Conservation (phyloP, 1,140 invertebrate genomes). For the Telenomus remus region DNA sequence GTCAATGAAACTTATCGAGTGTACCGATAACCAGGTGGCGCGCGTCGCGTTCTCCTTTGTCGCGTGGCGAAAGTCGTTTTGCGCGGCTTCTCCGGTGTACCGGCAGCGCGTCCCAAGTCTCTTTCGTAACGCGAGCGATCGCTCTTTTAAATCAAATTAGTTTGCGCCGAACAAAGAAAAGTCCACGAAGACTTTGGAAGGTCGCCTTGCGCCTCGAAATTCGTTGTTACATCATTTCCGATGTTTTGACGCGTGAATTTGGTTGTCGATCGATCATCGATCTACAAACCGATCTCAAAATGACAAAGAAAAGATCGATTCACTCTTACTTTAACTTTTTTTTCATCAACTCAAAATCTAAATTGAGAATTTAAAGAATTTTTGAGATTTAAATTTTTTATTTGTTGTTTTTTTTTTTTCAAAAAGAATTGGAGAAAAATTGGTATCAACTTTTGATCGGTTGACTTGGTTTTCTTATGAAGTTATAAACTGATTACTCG, state of each 20-base stretch:
- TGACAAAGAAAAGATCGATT: too few relatives aligned
- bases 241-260: constrained; percentile 3
- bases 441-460: too few relatives aligned
- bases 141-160: constrained; percentile 42
- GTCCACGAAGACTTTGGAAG: constrained; percentile 20
- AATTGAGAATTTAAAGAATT: too few relatives aligned
- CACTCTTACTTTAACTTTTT: too few relatives aligned
- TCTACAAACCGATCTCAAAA: too few relatives aligned
- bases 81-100: constrained; percentile 41
- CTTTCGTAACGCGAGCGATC: constrained; percentile 43
- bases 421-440: too few relatives aligned
- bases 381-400: too few relatives aligned
- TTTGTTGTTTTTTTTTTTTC: too few relatives aligned
- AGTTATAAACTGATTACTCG: too few relatives aligned
- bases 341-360: too few relatives aligned
- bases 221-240: constrained; percentile 16
- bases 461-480: too few relatives aligned
- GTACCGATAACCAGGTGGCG: constrained; percentile 51
- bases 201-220: constrained; percentile 9
- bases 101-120: constrained; percentile 28
- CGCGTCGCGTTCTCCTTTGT: constrained; percentile 59
- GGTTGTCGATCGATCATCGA: too few relatives aligned
- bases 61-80: constrained; percentile 60
- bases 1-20: constrained; percentile 58
- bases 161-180: constrained; percentile 33